Evolutionary conservation across 2,797 vertebrate species (phyloP).

Genomic region (Hozukius guyotensis): DNA sequence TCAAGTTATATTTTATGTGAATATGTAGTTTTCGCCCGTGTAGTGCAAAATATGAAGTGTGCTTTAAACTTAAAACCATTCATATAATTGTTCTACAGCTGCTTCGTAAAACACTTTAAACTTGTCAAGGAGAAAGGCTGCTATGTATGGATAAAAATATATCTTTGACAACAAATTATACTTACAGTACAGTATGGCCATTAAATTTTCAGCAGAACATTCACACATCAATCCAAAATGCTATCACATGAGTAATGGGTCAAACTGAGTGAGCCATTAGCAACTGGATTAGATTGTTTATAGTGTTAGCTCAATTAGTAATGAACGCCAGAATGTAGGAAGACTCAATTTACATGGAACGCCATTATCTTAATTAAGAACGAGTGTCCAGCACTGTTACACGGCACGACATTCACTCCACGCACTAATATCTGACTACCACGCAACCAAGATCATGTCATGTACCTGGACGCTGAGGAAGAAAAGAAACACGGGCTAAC

Average conservation of each 20-base stretch:
- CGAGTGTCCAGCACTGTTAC: constrained; percentile 22
- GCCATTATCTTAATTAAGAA: constrained; percentile 40
- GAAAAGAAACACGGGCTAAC: constrained; percentile 8
- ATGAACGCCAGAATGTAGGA: constrained; percentile 26
- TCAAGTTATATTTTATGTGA: not conserved
- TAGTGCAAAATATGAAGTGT: not conserved
- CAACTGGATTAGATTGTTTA: constrained; percentile 26
- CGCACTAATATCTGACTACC: constrained; percentile 8
- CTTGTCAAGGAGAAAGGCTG: not conserved
- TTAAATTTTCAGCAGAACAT: not conserved
- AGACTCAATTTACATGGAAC: constrained; percentile 39
- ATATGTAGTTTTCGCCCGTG: not conserved
- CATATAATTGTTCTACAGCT: not conserved
- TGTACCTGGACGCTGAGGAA: constrained; percentile 6
- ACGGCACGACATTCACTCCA: not conserved
- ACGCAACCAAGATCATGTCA: not conserved
- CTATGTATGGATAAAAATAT: not conserved
- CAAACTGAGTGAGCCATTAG: not conserved
- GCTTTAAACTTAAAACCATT: not conserved
- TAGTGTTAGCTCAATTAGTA: constrained; percentile 11
- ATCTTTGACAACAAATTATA: not conserved
- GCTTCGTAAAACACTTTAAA: not conserved
- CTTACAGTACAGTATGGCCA: not conserved
- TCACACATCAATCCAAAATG: not conserved
- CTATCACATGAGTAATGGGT: not conserved